Percentiles rank a stretch among this genome's conserved stretches.
Conservation (phyloP, 2,797 vertebrate genomes). For the Malurus splendens region DNA sequence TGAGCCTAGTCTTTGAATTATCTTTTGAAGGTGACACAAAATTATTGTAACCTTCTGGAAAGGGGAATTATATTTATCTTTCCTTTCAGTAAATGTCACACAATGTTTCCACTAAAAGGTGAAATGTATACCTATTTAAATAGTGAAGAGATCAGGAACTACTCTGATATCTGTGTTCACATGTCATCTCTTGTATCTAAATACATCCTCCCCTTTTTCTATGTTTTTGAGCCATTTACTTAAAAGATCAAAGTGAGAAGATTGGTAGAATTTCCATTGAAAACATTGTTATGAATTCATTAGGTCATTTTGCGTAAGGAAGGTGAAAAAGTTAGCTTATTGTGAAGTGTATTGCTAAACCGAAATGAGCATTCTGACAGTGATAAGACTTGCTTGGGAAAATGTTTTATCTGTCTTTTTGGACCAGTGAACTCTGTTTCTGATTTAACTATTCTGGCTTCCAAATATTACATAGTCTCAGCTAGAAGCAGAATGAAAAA, state of each 20-base stretch:
- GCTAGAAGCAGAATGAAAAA: neutral
- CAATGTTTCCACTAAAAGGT: neutral
- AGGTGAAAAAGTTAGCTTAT: neutral
- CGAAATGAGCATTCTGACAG: neutral
- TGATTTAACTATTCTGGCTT: neutral
- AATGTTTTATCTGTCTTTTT: neutral
- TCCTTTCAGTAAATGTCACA: slow-evolving; percentile 4
- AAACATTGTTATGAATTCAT: neutral
- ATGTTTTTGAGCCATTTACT: neutral
- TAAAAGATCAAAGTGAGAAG: neutral
- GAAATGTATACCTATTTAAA: neutral
- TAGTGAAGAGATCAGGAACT: neutral
- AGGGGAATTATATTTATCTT: neutral
- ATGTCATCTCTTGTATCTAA: neutral
- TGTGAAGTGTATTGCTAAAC: neutral
- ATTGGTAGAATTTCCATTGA: neutral
- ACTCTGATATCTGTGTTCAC: neutral
- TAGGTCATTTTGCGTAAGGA: neutral
- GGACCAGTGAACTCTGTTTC: neutral
- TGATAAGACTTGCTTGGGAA: neutral
- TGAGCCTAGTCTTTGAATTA: neutral
- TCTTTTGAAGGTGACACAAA: neutral
- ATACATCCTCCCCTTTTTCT: neutral
- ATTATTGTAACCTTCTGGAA: neutral
- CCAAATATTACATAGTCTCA: neutral